Evolutionary conservation across 2,797 vertebrate genomes (phyloP), one percentile per base, ranked within the genome.

Genomic region (Oryzias sinensis): DNA sequence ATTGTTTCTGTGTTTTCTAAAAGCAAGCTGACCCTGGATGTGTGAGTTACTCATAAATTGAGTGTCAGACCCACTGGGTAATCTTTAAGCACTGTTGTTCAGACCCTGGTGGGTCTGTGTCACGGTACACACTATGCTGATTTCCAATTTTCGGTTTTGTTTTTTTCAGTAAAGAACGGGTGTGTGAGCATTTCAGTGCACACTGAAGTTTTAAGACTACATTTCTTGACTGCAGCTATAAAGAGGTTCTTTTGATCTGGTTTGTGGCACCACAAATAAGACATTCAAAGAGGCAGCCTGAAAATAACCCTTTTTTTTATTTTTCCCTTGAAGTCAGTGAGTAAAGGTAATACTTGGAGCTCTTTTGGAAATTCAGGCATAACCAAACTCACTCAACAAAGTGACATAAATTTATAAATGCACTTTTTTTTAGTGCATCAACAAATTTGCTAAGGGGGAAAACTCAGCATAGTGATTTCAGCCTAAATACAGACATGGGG

Each of bases 41-140:
- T 68, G 68, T 62, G 1, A 63, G 46, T 49, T 47, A 59, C 66
- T 68, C 76, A 71, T 62, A 69, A 65, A 65, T 64, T 86, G 82
- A 82, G 76, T 50, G 54, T 65, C 71, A 55, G 72, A 80, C 73
- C 70, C 66, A 66, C 84, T 90, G 86, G 85, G 77, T 52, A 41
- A 57, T 76, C 69, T 77, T 89, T 72, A 87, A 89, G 81, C 62
- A 37, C 52, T 77, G 58, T 65, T 67, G 66, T 68, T 65, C 73
- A 64, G 72, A 81, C 72, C 66, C 76, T 49, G 53, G 71, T 61
- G 70, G 56, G 53, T 78, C 49, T 80, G 80, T 83, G 78, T 82
- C 76, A 72, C 71, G 65, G 75, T 57, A 77, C 69, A 70, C 61
- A 80, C 68, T 44, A 72, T 56, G 67, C 56, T 56, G 73, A 59